Evolutionary conservation across 64 coral and sea anemone genomes (phyloP), one percentile per base, ranked within the genome.

Genomic region (Orbicella faveolata): DNA sequence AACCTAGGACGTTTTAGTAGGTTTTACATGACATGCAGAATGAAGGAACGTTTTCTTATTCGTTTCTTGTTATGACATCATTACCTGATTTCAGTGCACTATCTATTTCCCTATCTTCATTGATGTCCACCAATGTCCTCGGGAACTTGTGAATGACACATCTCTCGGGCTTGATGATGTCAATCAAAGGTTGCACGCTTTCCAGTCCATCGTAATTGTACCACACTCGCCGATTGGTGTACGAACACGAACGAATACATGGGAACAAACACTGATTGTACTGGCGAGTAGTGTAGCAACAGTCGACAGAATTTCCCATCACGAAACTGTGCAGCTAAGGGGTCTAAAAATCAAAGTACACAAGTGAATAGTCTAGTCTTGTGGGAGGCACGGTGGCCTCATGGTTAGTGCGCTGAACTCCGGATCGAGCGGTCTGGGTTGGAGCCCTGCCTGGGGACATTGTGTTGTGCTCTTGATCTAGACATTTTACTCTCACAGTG

Each of bases 161-260:
- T 57, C 48, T 81, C 13, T 81, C 36, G 23, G 88, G 88, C 63
- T 83, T 83, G 36, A 83, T 21, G 80, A 83, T 34, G 61, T 83
- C 80, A 52, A 90, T 73, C 23, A 79, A 80, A 21, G 78, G 76
- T 7, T 90, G 88, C 2, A 90, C 88, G 11, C 26, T 77, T 34
- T 88, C 87, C 87, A 88, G 9, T 23, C 87, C 87, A 78, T 88
- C 87, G 75, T 77, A 88, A 44, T 88, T 88, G 34, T 88, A 88
- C 55, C 74, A 88, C 25, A 88, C 73, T 41, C 87, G 87, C 0
- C 87, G 87, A 88, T 39, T 59, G 5, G 53, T 77, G 75, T 76
- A 77, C 33, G 80, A 36, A 21, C 80, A 83, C 19, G 80, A 36
- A 61, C 80, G 59, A 66, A 83, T 83, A 35, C 80, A 83, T 18